phyloP scores from a whole-genome alignment of 2,888 invertebrate species.

The Scaptodrosophila latifasciaeformis region DNA sequence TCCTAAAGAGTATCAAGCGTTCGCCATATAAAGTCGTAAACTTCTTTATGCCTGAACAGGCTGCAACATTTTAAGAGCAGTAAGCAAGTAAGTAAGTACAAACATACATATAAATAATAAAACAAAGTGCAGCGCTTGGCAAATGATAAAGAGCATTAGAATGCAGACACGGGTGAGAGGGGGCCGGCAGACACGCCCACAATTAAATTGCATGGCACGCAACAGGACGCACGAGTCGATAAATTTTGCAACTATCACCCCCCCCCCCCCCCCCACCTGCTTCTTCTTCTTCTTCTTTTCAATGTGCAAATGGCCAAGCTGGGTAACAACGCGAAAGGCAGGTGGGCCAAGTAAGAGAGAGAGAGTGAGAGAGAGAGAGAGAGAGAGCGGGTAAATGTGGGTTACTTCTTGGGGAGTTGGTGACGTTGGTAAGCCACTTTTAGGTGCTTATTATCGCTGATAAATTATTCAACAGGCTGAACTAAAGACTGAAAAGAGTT shows the following conservation, averaged over 20 bases:
- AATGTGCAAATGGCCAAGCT: no score
- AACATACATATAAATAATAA: slow-evolving; percentile 66
- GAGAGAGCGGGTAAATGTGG: neutral
- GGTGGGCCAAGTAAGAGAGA: slow-evolving; percentile 7
- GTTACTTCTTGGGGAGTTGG: slow-evolving; percentile 3
- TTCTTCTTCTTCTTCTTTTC: slow-evolving; percentile 4
- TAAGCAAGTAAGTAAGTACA: no score
- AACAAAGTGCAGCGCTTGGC: slow-evolving; percentile 51
- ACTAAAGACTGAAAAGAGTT: no score
- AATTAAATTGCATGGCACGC: slow-evolving; percentile 63
- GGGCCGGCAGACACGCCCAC: slow-evolving; percentile 43
- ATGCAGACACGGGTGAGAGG: slow-evolving; percentile 42
- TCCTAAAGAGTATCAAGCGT: no score
- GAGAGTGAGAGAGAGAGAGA: no score
- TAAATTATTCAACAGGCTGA: slow-evolving; percentile 58
- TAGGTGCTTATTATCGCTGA: slow-evolving; percentile 49
- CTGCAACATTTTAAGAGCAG: slow-evolving; percentile 56
- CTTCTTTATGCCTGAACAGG: slow-evolving; percentile 28
- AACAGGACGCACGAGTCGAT: slow-evolving; percentile 66
- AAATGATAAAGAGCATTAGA: slow-evolving; percentile 64
- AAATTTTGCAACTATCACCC: slow-evolving; percentile 46
- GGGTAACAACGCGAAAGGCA: slow-evolving; percentile 20
- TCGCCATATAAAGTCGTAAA: neutral
- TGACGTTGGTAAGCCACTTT: neutral
- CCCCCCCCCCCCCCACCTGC: neutral